Percentiles rank a stretch among this genome's conserved stretches.
phyloP scores from a whole-genome alignment of 1,140 invertebrate species.

The Lerema accius region DNA sequence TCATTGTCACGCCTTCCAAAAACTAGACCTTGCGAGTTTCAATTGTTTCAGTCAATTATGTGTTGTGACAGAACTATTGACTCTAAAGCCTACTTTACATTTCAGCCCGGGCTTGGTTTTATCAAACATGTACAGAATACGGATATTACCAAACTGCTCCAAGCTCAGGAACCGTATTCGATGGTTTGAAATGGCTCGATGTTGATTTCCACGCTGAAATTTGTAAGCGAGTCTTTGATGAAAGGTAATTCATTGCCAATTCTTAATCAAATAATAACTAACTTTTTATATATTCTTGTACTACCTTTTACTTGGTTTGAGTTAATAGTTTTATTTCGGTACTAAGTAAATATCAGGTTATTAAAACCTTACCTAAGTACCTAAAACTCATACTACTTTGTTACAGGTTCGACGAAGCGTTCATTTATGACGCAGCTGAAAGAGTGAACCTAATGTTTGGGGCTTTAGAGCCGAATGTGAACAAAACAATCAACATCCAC shows the following conservation, averaged over 20 bases:
- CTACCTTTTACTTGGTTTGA: too few relatives aligned
- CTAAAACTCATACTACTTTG: too few relatives aligned
- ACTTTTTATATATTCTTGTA: too few relatives aligned
- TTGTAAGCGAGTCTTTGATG: conserved; percentile 87
- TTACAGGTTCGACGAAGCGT: conserved; percentile 78
- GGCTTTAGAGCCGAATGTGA: conserved; percentile 81
- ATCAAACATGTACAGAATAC: conserved; percentile 93
- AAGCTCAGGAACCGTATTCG: conserved; percentile 86
- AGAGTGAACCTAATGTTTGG: conserved; percentile 86
- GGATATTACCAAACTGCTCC: conserved; percentile 91
- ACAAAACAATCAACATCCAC: conserved; percentile 86
- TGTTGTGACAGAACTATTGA: too few relatives aligned
- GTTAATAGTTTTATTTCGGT: too few relatives aligned
- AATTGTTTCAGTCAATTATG: too few relatives aligned
- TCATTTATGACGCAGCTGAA: conserved; percentile 77
- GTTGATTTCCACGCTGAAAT: conserved; percentile 85
- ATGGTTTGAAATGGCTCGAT: conserved; percentile 79
- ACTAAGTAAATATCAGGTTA: too few relatives aligned
- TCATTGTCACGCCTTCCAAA: background rate
- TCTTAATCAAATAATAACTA: too few relatives aligned
- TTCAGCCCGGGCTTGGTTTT: conserved; percentile 88
- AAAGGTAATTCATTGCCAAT: conserved; percentile 57
- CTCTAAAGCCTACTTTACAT: too few relatives aligned
- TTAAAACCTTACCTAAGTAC: too few relatives aligned
- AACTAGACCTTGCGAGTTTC: too few relatives aligned